A percentile compares a stretch with the other conserved stretches of the same genome.
Evolutionary conservation across 2,113 vertebrate genomes (phyloP).

Genomic region (Tyrannus savana): DNA sequence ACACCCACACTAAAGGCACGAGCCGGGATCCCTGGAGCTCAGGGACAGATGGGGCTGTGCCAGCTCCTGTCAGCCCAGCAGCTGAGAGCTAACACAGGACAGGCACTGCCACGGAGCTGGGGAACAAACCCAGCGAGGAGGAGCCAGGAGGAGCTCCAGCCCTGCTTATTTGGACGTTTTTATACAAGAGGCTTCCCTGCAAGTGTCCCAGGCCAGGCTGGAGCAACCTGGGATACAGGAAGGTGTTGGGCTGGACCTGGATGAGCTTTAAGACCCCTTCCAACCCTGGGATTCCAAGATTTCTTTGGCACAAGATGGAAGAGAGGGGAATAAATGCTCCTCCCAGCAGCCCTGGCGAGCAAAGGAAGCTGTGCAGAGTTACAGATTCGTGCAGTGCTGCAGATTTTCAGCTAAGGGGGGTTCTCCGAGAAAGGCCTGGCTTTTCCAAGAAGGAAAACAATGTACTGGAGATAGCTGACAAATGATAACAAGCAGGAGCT

Average conservation of each 20-base stretch:
- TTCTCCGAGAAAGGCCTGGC: neutral
- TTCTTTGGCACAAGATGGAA: neutral
- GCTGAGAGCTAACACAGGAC: neutral
- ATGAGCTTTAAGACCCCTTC: too few relatives aligned
- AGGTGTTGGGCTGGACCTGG: neutral
- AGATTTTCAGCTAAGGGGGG: neutral
- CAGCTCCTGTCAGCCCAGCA: neutral
- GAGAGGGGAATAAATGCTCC: neutral
- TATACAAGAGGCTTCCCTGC: neutral
- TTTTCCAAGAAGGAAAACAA: neutral
- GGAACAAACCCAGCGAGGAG: neutral
- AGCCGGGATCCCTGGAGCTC: neutral
- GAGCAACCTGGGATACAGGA: neutral
- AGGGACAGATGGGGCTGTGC: neutral
- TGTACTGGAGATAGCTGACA: neutral
- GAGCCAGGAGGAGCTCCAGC: neutral
- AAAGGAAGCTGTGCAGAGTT: neutral
- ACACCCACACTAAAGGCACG: too few relatives aligned
- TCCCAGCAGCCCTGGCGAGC: neutral
- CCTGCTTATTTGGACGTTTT: neutral
- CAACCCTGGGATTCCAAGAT: neutral
- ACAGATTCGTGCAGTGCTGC: neutral
- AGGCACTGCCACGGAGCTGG: fast-evolving
- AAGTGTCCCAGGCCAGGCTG: neutral
- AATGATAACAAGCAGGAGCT: neutral